phyloP scores from a whole-genome alignment of 2,888 invertebrate genomes.

The Mimas tiliae region DNA sequence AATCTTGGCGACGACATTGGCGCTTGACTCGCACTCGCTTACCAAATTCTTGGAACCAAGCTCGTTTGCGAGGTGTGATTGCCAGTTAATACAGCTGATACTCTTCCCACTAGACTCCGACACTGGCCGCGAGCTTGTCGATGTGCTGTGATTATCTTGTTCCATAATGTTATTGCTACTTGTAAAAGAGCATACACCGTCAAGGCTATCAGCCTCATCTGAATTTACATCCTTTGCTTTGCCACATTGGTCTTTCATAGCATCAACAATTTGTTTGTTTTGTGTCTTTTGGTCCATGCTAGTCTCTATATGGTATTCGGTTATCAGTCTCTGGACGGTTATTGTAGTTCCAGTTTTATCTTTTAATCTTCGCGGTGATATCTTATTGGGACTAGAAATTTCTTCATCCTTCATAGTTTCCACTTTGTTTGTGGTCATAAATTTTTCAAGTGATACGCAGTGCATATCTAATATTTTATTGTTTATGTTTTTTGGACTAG shows the following conservation, averaged over 20 bases:
- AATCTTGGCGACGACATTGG: slow-evolving; percentile 64
- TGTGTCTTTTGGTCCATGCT: slow-evolving; percentile 35
- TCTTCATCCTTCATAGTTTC: slow-evolving; percentile 6
- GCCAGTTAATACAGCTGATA: slow-evolving; percentile 43
- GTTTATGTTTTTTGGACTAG: slow-evolving; percentile 33
- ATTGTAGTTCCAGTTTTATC: slow-evolving; percentile 35
- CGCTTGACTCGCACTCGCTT: slow-evolving; percentile 47
- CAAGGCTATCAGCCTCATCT: slow-evolving; percentile 37
- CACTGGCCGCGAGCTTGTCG: not conserved
- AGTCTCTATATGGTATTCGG: slow-evolving; percentile 46
- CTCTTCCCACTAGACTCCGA: not conserved
- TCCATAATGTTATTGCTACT: slow-evolving; percentile 52
- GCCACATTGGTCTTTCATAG: slow-evolving; percentile 31
- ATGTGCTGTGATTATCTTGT: slow-evolving; percentile 27
- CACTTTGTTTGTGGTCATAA: slow-evolving; percentile 35
- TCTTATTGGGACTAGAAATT: slow-evolving; percentile 28
- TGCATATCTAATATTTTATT: slow-evolving; percentile 4
- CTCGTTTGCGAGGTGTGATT: slow-evolving; percentile 39
- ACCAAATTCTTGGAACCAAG: slow-evolving; percentile 39
- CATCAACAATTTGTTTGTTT: slow-evolving; percentile 40
- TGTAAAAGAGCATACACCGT: slow-evolving; percentile 49
- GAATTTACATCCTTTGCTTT: slow-evolving; percentile 26
- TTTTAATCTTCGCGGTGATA: slow-evolving; percentile 34
- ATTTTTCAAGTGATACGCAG: not conserved
- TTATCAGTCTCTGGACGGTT: slow-evolving; percentile 56